Percentiles rank a stretch among this genome's conserved stretches.
phyloP scores from a whole-genome alignment of 1,140 invertebrate genomes.

The Melitaea cinxia region DNA sequence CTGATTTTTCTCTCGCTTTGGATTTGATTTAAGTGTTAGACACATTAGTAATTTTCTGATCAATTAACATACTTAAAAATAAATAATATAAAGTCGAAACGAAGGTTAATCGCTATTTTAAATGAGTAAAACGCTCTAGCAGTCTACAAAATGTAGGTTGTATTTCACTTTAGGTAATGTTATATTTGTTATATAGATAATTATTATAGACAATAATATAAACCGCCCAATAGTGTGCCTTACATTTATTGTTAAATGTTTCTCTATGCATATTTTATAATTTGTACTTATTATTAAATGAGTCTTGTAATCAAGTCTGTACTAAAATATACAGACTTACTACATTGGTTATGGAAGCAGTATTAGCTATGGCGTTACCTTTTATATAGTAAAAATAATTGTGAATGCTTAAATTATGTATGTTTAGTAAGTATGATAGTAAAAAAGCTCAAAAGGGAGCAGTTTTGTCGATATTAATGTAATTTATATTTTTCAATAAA shows the following conservation, averaged over 20 bases:
- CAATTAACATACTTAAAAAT: too few species aligned
- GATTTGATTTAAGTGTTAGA: too few species aligned
- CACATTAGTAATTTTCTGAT: too few species aligned
- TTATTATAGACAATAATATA: not conserved
- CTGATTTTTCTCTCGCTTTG: too few species aligned
- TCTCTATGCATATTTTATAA: not conserved
- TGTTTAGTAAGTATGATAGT: not conserved
- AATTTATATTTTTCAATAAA: not conserved
- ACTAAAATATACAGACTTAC: not conserved
- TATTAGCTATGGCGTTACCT: slow-evolving; percentile 1
- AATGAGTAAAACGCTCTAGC: too few species aligned
- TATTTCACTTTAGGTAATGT: not conserved
- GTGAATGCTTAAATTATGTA: not conserved
- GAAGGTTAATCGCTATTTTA: too few species aligned
- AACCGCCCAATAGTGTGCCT: not conserved
- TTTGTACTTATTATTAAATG: slow-evolving; percentile 5
- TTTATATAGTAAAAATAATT: not conserved
- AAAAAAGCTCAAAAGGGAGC: not conserved
- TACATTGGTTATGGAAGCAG: not conserved
- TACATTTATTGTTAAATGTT: not conserved
- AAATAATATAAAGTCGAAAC: too few species aligned
- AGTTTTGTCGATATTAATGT: not conserved
- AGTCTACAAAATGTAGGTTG: not conserved
- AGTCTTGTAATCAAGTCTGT: too few species aligned
- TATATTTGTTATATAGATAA: not conserved